phyloP scores from a whole-genome alignment of 2,113 vertebrate species.

The Raja brachyura region DNA sequence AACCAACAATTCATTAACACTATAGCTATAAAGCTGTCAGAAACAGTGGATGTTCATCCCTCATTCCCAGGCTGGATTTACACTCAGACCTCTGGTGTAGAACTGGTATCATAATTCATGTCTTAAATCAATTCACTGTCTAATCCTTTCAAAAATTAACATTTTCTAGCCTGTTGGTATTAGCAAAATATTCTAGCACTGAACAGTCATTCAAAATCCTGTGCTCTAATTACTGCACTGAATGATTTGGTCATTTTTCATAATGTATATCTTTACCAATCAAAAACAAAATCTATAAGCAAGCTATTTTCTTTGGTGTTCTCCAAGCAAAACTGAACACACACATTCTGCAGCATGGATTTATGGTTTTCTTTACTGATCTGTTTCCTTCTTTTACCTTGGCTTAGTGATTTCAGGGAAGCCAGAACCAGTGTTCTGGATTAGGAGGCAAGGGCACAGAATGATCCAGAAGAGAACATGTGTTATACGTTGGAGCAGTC shows the following conservation, averaged over 20 bases:
- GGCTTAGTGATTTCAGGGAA: neutral
- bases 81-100: neutral
- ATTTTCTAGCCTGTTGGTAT: neutral
- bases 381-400: neutral
- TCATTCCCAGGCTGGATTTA: slow-evolving; percentile 20
- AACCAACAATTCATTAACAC: slow-evolving; percentile 17
- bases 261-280: neutral
- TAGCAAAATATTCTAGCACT: neutral
- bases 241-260: neutral
- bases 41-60: slow-evolving; percentile 11
- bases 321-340: neutral
- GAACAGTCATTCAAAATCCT: neutral
- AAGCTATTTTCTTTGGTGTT: neutral
- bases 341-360: neutral
- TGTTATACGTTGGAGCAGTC: neutral
- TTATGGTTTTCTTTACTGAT: neutral
- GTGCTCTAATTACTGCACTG: neutral
- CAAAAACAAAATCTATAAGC: neutral
- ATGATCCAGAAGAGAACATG: neutral
- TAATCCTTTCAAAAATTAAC: slow-evolving; percentile 31
- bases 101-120: slow-evolving; percentile 10
- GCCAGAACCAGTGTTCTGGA: neutral
- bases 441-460: neutral
- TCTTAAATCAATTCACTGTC: slow-evolving; percentile 23
- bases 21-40: slow-evolving; percentile 21